phyloP scores from a whole-genome alignment of 1,140 invertebrate genomes.

The Zaprionus inermis region DNA sequence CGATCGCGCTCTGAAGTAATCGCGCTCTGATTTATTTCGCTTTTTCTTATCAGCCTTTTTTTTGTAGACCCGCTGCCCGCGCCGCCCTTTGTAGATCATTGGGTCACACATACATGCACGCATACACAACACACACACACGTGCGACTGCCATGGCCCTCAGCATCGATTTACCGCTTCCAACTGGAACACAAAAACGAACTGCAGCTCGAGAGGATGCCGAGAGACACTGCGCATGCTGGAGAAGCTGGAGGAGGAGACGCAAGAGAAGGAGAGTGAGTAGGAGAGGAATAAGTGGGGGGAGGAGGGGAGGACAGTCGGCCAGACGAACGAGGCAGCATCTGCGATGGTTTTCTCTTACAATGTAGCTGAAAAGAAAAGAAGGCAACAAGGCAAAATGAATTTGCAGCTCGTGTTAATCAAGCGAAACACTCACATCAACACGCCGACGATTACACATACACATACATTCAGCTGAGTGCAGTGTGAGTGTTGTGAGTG shows the following conservation, averaged over 20 bases:
- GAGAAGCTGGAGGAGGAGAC: conserved; percentile 5
- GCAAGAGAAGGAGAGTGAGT: conserved; percentile 26
- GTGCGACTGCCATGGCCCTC: conserved; percentile 53
- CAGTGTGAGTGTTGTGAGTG: conserved; percentile 11
- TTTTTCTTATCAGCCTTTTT: conserved; percentile 44
- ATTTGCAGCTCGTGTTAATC: conserved; percentile 79
- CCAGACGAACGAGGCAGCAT: conserved; percentile 14
- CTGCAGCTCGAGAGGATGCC: conserved; percentile 21
- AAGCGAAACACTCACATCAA: conserved; percentile 59
- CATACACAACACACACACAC: not conserved
- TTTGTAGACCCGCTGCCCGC: conserved; percentile 46
- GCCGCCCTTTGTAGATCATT: conserved; percentile 78
- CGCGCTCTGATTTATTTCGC: conserved; percentile 60
- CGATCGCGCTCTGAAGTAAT: conserved; percentile 33
- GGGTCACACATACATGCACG: conserved; percentile 57
- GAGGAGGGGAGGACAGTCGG: not conserved
- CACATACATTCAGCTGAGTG: conserved; percentile 6
- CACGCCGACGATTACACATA: conserved; percentile 10
- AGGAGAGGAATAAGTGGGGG: conserved; percentile 1
- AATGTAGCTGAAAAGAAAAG: conserved; percentile 13
- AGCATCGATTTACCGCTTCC: conserved; percentile 72
- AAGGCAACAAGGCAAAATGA: conserved; percentile 73
- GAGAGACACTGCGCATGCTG: not conserved
- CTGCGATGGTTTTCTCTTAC: not conserved
- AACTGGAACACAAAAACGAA: conserved; percentile 54